Percentiles rank a stretch among this genome's conserved stretches.
Conservation (phyloP, 1,140 invertebrate species). For the Mya arenaria region DNA sequence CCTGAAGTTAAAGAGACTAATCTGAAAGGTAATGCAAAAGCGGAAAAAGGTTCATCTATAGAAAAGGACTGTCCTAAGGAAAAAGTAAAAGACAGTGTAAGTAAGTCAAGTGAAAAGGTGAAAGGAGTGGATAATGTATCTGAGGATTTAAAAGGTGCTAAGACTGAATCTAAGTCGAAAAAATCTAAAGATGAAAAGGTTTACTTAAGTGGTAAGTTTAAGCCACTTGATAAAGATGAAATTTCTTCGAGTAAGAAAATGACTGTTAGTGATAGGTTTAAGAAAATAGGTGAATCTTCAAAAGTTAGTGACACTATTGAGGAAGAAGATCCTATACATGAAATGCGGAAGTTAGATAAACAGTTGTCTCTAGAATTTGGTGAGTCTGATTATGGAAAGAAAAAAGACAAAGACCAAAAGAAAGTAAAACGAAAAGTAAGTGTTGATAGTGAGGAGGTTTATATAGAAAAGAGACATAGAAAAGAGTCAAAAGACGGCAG, state of each 20-base stretch:
- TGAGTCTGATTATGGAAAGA: conserved; percentile 37
- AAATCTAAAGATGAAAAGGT: conserved; percentile 5
- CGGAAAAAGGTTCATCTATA: no score
- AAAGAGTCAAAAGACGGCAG: conserved; percentile 35
- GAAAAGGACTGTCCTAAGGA: no score
- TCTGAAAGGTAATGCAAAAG: no score
- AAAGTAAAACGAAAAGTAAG: conserved; percentile 46
- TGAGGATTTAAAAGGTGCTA: no score
- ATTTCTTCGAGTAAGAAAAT: conserved; percentile 82
- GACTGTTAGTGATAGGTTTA: conserved; percentile 52
- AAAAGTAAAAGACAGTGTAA: neutral
- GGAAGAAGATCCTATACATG: conserved; percentile 50
- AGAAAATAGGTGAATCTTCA: conserved; percentile 10
- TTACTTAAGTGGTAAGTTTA: conserved; percentile 20
- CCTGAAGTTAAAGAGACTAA: neutral
- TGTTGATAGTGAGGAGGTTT: conserved; percentile 29
- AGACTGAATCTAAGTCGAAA: no score
- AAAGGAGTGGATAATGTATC: no score
- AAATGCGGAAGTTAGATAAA: conserved; percentile 54
- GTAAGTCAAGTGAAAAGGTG: neutral
- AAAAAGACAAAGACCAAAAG: conserved; percentile 29
- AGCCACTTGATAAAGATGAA: conserved; percentile 67
- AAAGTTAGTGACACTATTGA: conserved; percentile 11
- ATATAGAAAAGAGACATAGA: conserved; percentile 18
- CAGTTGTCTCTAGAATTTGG: conserved; percentile 45